Conservation (phyloP, 2,113 vertebrate species). For the Falcunculus frontatus region DNA sequence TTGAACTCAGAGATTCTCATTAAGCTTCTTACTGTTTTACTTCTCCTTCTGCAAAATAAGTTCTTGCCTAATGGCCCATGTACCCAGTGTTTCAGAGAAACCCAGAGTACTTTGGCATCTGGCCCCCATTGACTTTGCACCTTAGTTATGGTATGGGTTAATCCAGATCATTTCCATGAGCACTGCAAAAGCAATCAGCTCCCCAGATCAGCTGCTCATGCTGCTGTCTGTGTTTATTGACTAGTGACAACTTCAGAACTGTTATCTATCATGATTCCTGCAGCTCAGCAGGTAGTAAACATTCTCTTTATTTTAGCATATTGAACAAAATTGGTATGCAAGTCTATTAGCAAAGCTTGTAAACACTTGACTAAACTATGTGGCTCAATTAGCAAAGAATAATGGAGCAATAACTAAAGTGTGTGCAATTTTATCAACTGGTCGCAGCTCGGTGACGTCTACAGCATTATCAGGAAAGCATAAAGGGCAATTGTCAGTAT, state of each 20-base stretch:
- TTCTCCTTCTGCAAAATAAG: background rate
- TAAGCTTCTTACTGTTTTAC: background rate
- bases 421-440: slow-evolving; percentile 38
- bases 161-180: background rate
- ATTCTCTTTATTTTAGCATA: slow-evolving; percentile 24
- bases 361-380: slow-evolving; percentile 52
- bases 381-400: slow-evolving; percentile 60
- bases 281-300: slow-evolving; percentile 41
- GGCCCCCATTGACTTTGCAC: background rate
- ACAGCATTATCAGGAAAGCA: background rate
- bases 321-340: slow-evolving; percentile 20
- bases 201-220: background rate
- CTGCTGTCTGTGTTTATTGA: slow-evolving; percentile 4
- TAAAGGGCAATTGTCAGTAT: background rate
- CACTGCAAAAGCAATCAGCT: background rate
- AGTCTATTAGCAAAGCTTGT: slow-evolving; percentile 45
- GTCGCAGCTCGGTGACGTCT: background rate
- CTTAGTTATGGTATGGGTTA: background rate
- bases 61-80: background rate
- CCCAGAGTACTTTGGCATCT: background rate
- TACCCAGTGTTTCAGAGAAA: background rate
- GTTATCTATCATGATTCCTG: slow-evolving; percentile 39
- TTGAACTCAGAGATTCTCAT: background rate
- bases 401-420: slow-evolving; percentile 53
- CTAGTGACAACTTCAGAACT: slow-evolving; percentile 28